These are phyloP conservation scores for Achroia grisella DNA, from an alignment of 1,140 invertebrate species.

Conservation along the genomic window DNA sequence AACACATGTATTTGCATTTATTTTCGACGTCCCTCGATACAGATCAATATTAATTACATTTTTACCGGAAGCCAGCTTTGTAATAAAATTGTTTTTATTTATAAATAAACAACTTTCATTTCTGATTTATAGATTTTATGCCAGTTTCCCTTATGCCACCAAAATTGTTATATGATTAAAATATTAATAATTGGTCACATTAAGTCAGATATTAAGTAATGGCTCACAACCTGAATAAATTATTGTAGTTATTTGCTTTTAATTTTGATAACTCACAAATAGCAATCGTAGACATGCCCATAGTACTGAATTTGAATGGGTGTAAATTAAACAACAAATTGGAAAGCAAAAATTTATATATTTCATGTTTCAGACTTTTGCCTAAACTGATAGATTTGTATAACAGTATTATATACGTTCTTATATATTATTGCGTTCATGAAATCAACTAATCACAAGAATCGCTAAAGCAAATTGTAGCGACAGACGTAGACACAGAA, in stretches of 20 bases:
- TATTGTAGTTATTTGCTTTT: no score
- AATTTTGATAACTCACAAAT: no score
- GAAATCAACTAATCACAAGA: conserved; percentile 18
- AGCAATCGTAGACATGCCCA: background rate
- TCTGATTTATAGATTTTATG: background rate
- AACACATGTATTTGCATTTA: conserved; percentile 31
- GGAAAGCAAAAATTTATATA: conserved; percentile 64
- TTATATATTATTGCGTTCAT: conserved; percentile 51
- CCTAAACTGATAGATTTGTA: conserved; percentile 52
- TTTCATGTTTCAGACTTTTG: conserved; percentile 60
- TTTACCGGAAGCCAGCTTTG: conserved; percentile 20
- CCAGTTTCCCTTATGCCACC: no score
- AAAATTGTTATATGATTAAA: no score
- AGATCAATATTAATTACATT: conserved; percentile 15
- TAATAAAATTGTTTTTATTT: conserved; percentile 47
- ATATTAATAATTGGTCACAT: no score
- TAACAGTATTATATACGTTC: conserved; percentile 54
- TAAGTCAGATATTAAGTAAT: no score
- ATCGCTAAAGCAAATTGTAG: conserved; percentile 6
- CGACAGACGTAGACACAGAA: background rate
- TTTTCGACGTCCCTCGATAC: conserved; percentile 11
- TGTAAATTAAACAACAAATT: conserved; percentile 20
- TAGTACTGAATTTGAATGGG: background rate
- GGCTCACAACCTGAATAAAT: no score
- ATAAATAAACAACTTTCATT: conserved; percentile 2